Evolutionary conservation across 2,888 invertebrate genomes (phyloP).

Genomic region (Drosophila quinaria): DNA sequence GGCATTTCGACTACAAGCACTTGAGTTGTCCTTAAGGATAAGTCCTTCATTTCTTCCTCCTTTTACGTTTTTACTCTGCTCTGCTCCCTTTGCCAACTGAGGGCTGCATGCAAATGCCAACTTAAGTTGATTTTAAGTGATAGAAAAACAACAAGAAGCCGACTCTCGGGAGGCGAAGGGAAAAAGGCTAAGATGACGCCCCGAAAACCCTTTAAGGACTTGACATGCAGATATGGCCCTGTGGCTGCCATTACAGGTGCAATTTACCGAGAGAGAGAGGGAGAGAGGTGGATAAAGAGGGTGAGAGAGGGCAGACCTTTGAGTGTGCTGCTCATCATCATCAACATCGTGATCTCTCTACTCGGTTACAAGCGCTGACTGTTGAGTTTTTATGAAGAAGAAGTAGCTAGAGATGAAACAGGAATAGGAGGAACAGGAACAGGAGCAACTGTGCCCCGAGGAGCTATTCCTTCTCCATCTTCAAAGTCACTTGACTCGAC

Average conservation of each 20-base stretch:
- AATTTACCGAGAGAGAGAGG: constrained; percentile 1
- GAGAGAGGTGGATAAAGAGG: neutral
- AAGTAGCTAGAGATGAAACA: constrained; percentile 2
- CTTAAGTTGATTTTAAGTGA: constrained; percentile 84
- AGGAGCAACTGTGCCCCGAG: constrained; percentile 39
- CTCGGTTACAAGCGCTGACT: constrained; percentile 68
- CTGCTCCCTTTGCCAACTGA: neutral
- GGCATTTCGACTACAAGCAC: constrained; percentile 77
- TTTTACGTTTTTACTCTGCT: neutral
- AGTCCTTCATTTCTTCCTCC: neutral
- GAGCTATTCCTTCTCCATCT: constrained; percentile 21
- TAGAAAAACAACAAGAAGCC: constrained; percentile 70
- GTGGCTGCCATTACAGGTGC: constrained; percentile 52
- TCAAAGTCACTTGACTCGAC: constrained; percentile 34
- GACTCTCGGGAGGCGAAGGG: neutral
- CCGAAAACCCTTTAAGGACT: constrained; percentile 64
- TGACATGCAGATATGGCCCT: constrained; percentile 36
- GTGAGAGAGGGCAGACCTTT: constrained; percentile 36
- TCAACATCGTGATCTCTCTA: constrained; percentile 64
- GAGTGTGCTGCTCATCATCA: constrained; percentile 71
- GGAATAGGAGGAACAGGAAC: neutral
- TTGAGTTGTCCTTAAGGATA: constrained; percentile 51
- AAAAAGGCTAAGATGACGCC: constrained; percentile 42
- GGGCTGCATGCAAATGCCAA: constrained; percentile 82
- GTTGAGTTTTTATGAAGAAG: constrained; percentile 61